Evolutionary conservation across 1,140 invertebrate species (phyloP), one percentile per base, ranked within the genome.

Genomic region (Drosophila kurseongensis): DNA sequence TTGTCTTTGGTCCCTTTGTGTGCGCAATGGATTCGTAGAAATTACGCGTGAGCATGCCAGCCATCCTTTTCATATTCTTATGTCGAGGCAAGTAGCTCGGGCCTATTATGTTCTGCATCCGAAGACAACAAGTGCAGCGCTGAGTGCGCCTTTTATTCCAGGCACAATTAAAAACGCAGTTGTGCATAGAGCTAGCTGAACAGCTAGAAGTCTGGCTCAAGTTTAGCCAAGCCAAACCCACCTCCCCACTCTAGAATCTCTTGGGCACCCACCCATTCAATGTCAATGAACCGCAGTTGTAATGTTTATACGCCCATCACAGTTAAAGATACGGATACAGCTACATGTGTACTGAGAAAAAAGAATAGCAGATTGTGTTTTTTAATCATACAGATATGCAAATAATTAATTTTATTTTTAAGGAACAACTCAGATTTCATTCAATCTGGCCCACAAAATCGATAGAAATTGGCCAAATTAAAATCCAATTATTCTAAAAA

Each of bases 151-250:
- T 86, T 86, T 86, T 74, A 76, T 88, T 78, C 83, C 79, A 75
- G 72, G 83, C 83, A 86, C 83, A 86, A 86, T 86, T 86, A 86
- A 88, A 86, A 86, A 86, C 79, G 84, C 83, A 88, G 83, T 88
- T 88, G 63, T 63, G 67, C 76, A 83, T 72, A 63, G 56, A 69
- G 55, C 36, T 57, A 65, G 47, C 54, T 41, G 51, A 58, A 55
- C 57, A 42, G 59, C 45, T 35, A 14, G 18, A 27, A 56, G 65
- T 69, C 67, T 55, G 42, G 45, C 65, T 60, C 61, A 45, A 62
- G 65, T 69, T 71, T 57, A 69, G 65, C 65, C 50, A 42, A 52
- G 16, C 23, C 35, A 55, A 36, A 29, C 23, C 45, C 35, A 44
- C 18, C 12, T 16, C 9, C 29, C 16, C 16, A 41, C 44, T n/a